Base-by-base conservation (phyloP, 2,888 invertebrate genomes). In the Julus scanicus region DNA sequence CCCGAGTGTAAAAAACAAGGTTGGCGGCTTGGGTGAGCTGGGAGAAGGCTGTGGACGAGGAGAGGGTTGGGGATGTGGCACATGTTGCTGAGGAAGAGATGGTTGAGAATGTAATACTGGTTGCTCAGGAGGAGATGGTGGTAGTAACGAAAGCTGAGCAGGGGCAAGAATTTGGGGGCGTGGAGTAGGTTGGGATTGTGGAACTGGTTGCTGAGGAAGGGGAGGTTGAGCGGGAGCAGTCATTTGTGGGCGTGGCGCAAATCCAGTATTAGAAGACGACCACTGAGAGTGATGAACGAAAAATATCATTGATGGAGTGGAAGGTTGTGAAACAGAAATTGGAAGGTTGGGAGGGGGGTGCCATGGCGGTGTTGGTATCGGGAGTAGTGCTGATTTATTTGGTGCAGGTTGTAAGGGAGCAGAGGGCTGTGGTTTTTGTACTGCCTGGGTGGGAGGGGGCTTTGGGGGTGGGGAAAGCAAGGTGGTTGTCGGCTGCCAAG, bases 281-380 rank as follows among this genome's bases (percentile, higher is more conserved):
- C 80, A 80, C 37, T 80, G 80, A 80, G 37, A 8, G 13, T 80
- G 80, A 9, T 80, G 80, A 5, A 80, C 80, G 13, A 80, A 80
- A 37, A 80, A 80, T 11, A 80, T 1, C 1, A 29, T 80, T 37
- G 29, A 37, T 5, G 80, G 80, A 80, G 80, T 29, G 37, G 80
- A 13, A 37, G 80, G 37, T 37, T 80, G 80, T 11, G 80, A 20
- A 11, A 20, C 37, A 8, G 80, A 29, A 9, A 13, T 11, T 80
- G 80, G 80, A 8, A 63, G 57, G 9, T 1, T 86, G 17, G 86
- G 86, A 37, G 63, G 17, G 8, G 86, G 86, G 11, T 53, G 86
- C 29, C 20, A 20, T 9, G 85, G 85, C 13, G 48, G 44, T 85
- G 85, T 29, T 2, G 49, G 48, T 85, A 49, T 20, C 4, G 85